phyloP scores from a whole-genome alignment of 2,113 vertebrate species.

The Fregata magnificens region DNA sequence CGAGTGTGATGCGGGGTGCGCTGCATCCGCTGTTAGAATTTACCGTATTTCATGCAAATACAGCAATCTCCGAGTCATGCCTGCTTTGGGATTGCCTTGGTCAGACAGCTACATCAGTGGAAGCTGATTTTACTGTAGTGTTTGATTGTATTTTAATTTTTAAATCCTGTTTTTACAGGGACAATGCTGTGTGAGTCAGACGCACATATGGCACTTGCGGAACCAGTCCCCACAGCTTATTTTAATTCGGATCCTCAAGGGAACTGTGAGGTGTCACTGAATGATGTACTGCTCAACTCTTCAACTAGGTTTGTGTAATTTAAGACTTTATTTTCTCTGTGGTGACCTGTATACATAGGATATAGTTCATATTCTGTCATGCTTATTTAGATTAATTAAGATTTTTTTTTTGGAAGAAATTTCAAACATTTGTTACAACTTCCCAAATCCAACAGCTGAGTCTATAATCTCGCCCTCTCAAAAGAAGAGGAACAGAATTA shows the following conservation, averaged over 20 bases:
- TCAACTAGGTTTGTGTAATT: slow-evolving; percentile 67
- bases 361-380: neutral
- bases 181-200: slow-evolving; percentile 70
- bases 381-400: neutral
- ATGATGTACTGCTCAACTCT: slow-evolving; percentile 27
- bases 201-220: slow-evolving; percentile 46
- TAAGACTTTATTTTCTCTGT: neutral
- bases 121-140: neutral
- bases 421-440: neutral
- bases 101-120: accelerated
- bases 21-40: neutral
- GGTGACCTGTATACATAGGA: neutral
- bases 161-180: slow-evolving; percentile 55
- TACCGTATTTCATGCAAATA: accelerated
- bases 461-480: neutral
- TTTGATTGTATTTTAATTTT: neutral
- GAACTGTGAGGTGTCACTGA: neutral
- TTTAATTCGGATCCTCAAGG: slow-evolving; percentile 16
- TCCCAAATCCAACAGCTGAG: neutral
- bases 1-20: accelerated
- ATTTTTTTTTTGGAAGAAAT: neutral
- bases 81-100: neutral
- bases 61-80: accelerated
- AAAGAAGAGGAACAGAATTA: neutral
- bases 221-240: slow-evolving; percentile 31